A percentile compares a stretch with the other conserved stretches of the same genome.
Evolutionary conservation across 1,140 invertebrate genomes (phyloP).

Genomic region (Procambarus clarkii): DNA sequence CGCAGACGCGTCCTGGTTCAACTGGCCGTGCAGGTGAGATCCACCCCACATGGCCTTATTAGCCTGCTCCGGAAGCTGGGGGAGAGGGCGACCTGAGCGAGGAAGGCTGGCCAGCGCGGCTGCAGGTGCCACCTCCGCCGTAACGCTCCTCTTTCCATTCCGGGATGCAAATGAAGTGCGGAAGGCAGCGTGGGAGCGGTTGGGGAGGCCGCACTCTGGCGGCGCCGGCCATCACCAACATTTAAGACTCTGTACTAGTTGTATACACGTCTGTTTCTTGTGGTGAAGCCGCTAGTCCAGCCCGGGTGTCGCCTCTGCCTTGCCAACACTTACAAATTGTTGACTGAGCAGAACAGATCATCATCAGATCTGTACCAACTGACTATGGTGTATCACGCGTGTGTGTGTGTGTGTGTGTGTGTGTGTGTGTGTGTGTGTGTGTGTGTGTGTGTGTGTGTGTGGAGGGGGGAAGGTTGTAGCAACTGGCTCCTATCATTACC

Average conservation of each 20-base stretch:
- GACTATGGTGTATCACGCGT: too few species aligned
- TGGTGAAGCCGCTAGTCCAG: too few species aligned
- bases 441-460: neutral
- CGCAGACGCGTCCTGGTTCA: neutral
- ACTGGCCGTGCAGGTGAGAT: neutral
- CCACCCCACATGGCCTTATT: neutral
- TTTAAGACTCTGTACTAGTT: neutral
- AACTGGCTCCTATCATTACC: too few species aligned
- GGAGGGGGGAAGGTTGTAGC: neutral
- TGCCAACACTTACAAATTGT: too few species aligned
- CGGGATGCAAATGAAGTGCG: conserved; percentile 11
- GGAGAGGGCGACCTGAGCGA: neutral
- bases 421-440: neutral
- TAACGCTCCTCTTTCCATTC: conserved; percentile 7
- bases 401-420: neutral
- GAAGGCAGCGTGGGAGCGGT: neutral
- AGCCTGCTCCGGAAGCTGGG: neutral
- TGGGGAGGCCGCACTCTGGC: neutral
- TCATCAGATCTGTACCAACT: too few species aligned
- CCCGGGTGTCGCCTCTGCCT: too few species aligned
- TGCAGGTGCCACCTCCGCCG: conserved; percentile 1
- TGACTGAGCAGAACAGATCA: too few species aligned
- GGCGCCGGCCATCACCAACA: neutral
- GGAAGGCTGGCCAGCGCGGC: neutral
- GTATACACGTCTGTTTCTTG: too few species aligned